A percentile compares a stretch with the other conserved stretches of the same genome.
phyloP scores from a whole-genome alignment of 2,797 vertebrate genomes.

The Bradypodion pumilum region DNA sequence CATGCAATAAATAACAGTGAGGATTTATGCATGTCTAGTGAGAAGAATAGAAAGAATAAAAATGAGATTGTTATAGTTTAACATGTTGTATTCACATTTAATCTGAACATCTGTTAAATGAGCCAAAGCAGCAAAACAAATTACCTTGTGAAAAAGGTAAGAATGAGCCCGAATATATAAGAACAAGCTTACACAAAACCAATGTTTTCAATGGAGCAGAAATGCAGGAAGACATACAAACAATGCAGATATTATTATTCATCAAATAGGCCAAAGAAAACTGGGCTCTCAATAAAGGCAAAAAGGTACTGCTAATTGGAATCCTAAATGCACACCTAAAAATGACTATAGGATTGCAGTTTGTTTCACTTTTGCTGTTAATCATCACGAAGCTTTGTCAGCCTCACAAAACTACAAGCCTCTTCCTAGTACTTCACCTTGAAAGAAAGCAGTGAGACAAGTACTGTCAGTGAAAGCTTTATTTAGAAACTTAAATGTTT shows the following conservation, averaged over 20 bases:
- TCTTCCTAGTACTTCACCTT: slow-evolving; percentile 28
- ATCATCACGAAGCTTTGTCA: slow-evolving; percentile 15
- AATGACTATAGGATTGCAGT: slow-evolving; percentile 11
- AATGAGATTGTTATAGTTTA: neutral
- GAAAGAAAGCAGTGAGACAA: slow-evolving; percentile 25
- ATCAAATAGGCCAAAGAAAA: neutral
- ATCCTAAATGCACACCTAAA: slow-evolving; percentile 8
- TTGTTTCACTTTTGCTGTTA: slow-evolving; percentile 20
- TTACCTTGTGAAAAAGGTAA: neutral
- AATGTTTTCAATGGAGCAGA: too few species aligned
- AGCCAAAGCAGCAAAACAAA: neutral
- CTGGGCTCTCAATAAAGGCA: neutral
- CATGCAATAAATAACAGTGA: neutral
- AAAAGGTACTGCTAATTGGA: neutral
- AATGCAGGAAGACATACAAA: neutral
- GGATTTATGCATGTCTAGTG: accelerated
- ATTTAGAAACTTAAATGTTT: slow-evolving; percentile 23
- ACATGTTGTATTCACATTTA: neutral
- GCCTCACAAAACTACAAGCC: slow-evolving; percentile 11
- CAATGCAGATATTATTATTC: neutral
- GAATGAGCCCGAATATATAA: slow-evolving; percentile 15
- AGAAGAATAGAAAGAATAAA: neutral
- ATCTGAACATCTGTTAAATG: neutral
- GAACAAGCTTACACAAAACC: slow-evolving; percentile 13
- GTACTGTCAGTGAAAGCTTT: slow-evolving; percentile 9